A percentile compares a stretch with the other conserved stretches of the same genome.
phyloP scores from a whole-genome alignment of 2,113 vertebrate genomes.

The Chloroceryle aenea region DNA sequence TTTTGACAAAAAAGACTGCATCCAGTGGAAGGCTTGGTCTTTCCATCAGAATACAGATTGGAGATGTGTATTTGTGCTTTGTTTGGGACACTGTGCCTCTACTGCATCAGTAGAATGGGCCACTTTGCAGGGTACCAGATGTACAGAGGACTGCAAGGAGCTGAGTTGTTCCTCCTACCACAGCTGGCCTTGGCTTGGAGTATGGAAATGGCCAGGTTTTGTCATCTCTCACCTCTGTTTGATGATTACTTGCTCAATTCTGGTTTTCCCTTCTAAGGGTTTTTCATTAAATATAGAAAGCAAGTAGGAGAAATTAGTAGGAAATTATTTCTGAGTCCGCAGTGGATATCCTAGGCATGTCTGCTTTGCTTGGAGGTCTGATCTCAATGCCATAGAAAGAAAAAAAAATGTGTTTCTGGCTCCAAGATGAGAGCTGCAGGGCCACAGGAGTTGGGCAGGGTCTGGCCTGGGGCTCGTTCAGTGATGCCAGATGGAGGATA shows the following conservation, averaged over 20 bases:
- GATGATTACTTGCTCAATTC: background rate
- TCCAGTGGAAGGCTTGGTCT: background rate
- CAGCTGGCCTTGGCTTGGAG: background rate
- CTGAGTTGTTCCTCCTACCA: background rate
- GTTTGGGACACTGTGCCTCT: background rate
- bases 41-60: rapidly evolving
- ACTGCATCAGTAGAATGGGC: background rate
- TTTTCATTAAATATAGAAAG: background rate
- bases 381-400: background rate
- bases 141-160: background rate
- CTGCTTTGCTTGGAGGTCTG: background rate
- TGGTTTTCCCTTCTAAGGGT: background rate
- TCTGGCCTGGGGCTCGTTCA: rapidly evolving
- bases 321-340: background rate
- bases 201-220: background rate
- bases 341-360: background rate
- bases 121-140: rapidly evolving
- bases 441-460: background rate
- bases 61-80: background rate
- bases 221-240: background rate
- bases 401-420: background rate
- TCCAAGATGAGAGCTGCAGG: background rate
- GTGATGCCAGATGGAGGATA: background rate
- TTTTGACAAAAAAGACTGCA: background rate
- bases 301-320: background rate